Percentiles rank a stretch among this genome's conserved stretches.
phyloP scores from a whole-genome alignment of 1,140 invertebrate genomes.

The Gonatopus flavifemur region DNA sequence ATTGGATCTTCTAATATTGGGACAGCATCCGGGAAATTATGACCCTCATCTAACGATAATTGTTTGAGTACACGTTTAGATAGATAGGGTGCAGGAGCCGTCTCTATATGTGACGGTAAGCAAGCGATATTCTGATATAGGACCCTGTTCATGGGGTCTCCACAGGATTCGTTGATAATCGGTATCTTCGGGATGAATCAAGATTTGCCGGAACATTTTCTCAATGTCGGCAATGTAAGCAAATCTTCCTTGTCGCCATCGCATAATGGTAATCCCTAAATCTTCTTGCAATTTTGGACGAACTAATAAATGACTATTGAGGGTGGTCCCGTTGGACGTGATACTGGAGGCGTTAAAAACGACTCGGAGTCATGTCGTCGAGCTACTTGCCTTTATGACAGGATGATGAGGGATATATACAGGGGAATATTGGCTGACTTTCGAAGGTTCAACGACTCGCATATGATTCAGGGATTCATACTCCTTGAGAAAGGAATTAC shows the following conservation, averaged over 20 bases:
- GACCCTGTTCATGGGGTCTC: accelerated
- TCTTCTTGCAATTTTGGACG: constrained; percentile 8
- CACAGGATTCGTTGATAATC: no score
- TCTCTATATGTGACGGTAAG: not conserved
- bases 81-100: not conserved
- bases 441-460: not conserved
- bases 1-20: not conserved
- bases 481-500: not conserved
- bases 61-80: not conserved
- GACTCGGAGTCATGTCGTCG: not conserved
- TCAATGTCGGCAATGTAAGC: not conserved
- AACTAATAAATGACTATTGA: constrained; percentile 1
- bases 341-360: constrained; percentile 4
- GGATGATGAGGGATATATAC: constrained; percentile 10
- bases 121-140: not conserved
- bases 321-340: not conserved
- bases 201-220: constrained; percentile 6
- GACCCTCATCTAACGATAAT: not conserved
- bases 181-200: not conserved
- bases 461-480: not conserved
- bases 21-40: not conserved
- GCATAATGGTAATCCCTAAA: not conserved
- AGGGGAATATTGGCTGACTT: not conserved
- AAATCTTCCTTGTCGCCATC: not conserved
- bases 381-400: not conserved